These are phyloP conservation scores for Herpailurus yagouaroundi DNA, from an alignment of 2,113 vertebrate genomes.

Conservation along the genomic window DNA sequence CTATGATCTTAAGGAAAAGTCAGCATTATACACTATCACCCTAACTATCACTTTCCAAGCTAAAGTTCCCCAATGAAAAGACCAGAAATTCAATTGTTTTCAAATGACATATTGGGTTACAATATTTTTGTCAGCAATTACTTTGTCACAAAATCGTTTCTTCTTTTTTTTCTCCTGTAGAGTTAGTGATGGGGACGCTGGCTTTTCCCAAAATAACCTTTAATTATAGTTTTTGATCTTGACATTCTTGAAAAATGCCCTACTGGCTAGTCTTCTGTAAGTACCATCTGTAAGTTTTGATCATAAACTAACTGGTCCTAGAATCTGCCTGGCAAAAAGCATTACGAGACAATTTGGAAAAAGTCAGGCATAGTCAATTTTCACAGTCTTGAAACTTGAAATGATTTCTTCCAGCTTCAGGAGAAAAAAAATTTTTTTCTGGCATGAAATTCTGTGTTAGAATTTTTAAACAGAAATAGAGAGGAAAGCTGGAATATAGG, in stretches of 20 bases:
- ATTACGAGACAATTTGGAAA: constrained; percentile 75
- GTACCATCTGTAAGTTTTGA: constrained; percentile 78
- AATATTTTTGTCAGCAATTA: constrained; percentile 72
- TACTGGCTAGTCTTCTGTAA: constrained; percentile 67
- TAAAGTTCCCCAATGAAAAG: constrained; percentile 9
- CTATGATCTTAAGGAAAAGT: constrained; percentile 51
- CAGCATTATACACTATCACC: constrained; percentile 11
- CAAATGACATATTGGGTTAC: constrained; percentile 55
- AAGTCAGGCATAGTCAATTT: constrained; percentile 75
- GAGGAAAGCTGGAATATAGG: constrained; percentile 55
- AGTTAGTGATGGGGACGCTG: constrained; percentile 47
- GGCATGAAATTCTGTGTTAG: constrained; percentile 70
- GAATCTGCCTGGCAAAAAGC: constrained; percentile 75
- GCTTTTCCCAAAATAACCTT: constrained; percentile 75
- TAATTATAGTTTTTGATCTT: constrained; percentile 79
- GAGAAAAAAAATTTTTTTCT: constrained; percentile 48
- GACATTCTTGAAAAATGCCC: constrained; percentile 73
- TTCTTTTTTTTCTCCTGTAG: background rate
- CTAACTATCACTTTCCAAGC: constrained; percentile 53
- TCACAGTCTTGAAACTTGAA: constrained; percentile 79
- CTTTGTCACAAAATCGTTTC: constrained; percentile 69
- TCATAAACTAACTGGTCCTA: constrained; percentile 72
- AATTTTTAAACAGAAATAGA: constrained; percentile 77
- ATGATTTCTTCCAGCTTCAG: constrained; percentile 74
- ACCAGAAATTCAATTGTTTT: constrained; percentile 70